phyloP scores from a whole-genome alignment of 2,797 vertebrate genomes.

The Crenichthys baileyi region DNA sequence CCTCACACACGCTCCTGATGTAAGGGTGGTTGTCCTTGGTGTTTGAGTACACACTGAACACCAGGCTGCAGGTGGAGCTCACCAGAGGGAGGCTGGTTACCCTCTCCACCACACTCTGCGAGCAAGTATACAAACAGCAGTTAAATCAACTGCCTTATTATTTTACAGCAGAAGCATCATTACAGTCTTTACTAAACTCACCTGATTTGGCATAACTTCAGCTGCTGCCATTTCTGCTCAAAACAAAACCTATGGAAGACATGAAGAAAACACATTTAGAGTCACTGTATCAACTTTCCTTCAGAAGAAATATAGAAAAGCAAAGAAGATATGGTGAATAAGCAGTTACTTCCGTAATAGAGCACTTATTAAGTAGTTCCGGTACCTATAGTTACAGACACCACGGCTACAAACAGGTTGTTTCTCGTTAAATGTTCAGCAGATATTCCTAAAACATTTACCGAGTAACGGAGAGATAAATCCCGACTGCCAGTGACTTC shows the following conservation, averaged over 20 bases:
- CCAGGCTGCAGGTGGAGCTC: constrained; percentile 87
- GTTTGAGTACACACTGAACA: constrained; percentile 83
- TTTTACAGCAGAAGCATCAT: background rate
- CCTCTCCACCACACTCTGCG: constrained; percentile 86
- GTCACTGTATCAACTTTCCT: too few relatives aligned
- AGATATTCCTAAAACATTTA: constrained; percentile 22
- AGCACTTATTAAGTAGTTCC: background rate
- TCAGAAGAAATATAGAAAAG: background rate
- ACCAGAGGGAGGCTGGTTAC: constrained; percentile 89
- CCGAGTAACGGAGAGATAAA: rapidly evolving
- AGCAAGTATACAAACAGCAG: constrained; percentile 14
- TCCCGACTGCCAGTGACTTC: rapidly evolving
- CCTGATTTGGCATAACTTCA: constrained; percentile 64
- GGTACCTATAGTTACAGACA: background rate
- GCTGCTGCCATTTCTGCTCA: constrained; percentile 63
- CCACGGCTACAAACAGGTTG: too few relatives aligned
- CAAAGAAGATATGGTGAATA: background rate
- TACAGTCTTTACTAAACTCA: constrained; percentile 37
- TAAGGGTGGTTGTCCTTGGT: constrained; percentile 90
- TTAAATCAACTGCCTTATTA: background rate
- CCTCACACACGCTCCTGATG: constrained; percentile 88
- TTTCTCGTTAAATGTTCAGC: background rate
- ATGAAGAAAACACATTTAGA: background rate
- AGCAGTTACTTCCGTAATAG: constrained; percentile 8
- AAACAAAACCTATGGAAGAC: constrained; percentile 6